A percentile compares a stretch with the other conserved stretches of the same genome.
Evolutionary conservation across 92 coral and sea anemone species (phyloP).

Genomic region (Ricordea florida): DNA sequence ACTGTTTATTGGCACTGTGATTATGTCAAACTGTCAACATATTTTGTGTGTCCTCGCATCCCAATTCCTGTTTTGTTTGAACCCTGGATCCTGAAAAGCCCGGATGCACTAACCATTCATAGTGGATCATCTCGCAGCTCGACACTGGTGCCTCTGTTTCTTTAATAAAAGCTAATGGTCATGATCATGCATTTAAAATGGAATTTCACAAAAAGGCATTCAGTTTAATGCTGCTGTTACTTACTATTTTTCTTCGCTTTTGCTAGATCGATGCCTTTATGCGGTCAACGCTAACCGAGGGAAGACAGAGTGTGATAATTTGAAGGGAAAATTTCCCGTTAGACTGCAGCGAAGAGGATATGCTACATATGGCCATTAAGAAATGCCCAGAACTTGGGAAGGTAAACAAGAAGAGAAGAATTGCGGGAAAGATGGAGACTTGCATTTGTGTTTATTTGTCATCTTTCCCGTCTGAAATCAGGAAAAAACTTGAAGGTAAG

Average conservation of each 20-base stretch:
- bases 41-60: too few relatives aligned
- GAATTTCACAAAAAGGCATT: not conserved
- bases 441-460: conserved; percentile 24
- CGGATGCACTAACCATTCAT: too few relatives aligned
- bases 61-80: too few relatives aligned
- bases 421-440: conserved; percentile 43
- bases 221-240: conserved; percentile 1
- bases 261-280: conserved; percentile 25
- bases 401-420: conserved; percentile 11
- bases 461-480: conserved; percentile 15
- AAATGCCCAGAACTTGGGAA: conserved; percentile 17
- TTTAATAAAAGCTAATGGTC: too few relatives aligned
- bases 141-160: too few relatives aligned
- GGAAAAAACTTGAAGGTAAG: not conserved
- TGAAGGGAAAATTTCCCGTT: conserved; percentile 44
- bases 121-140: too few relatives aligned
- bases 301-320: conserved; percentile 22
- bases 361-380: not conserved
- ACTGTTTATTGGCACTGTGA: too few relatives aligned
- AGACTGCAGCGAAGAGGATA: conserved; percentile 17
- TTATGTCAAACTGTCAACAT: too few relatives aligned
- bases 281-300: conserved; percentile 19
- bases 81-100: too few relatives aligned
- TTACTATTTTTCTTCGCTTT: conserved; percentile 6
- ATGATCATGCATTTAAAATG: too few relatives aligned